A percentile compares a stretch with the other conserved stretches of the same genome.
Conservation (phyloP, 2,797 vertebrate species). For the Diceros bicornis region DNA sequence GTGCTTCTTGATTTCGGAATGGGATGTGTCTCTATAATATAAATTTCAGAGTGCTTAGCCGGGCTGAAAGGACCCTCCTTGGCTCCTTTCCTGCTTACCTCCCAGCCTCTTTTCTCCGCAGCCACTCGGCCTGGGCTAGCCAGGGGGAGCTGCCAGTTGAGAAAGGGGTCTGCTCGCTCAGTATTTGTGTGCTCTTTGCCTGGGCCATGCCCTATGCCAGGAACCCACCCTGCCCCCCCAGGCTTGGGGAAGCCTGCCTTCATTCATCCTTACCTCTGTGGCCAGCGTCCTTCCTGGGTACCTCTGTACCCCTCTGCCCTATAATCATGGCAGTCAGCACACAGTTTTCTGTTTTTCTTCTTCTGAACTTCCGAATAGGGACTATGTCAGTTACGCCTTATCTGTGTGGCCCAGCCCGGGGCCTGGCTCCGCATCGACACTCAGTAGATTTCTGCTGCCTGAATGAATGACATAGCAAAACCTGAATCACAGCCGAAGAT, state of each 20-base stretch:
- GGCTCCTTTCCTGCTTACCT: neutral
- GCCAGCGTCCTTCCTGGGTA: neutral
- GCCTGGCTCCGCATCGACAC: neutral
- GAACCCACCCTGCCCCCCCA: neutral
- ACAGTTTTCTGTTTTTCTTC: neutral
- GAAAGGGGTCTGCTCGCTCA: neutral
- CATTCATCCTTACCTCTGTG: neutral
- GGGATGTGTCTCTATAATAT: too few species aligned
- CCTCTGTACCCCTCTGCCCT: fast-evolving
- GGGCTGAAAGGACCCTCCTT: neutral
- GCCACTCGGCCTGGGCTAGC: neutral
- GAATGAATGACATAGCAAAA: neutral
- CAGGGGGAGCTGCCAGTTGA: neutral
- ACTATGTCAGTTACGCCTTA: neutral
- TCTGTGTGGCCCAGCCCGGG: neutral
- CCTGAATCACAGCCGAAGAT: neutral
- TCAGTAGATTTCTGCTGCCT: neutral
- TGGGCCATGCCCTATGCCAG: neutral
- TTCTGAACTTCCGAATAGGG: neutral
- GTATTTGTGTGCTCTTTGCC: neutral
- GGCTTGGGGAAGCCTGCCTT: neutral
- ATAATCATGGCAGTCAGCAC: fast-evolving
- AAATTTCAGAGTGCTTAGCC: neutral
- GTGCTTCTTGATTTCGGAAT: neutral
- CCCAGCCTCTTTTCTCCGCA: neutral